Evolutionary conservation across 2,797 vertebrate genomes (phyloP), one percentile per base, ranked within the genome.

Genomic region (Chromis chromis): DNA sequence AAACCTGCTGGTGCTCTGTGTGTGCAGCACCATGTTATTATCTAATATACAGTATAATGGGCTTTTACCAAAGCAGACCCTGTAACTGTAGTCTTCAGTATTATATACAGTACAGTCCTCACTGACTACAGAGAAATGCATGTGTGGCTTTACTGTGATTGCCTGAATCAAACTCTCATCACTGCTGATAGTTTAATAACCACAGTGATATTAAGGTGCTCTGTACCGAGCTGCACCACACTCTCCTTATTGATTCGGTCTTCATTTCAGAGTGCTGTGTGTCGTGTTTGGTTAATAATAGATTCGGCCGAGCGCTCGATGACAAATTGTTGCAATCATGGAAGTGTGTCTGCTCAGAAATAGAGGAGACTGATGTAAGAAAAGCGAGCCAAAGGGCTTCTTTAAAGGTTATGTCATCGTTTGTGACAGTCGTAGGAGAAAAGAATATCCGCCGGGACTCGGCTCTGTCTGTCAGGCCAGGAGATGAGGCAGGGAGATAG

Each of bases 341-440:
- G 53, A 53, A 3, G 49, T 21, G 24, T 36, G 64, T 25, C 54
- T 62, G 31, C 52, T 74, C 46, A 25, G 55, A 85, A 86, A 85
- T 56, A 66, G 75, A 85, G 61, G 58, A 52, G 74, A 66, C 46
- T 57, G 62, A 79, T 75, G 25, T 46, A 66, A 80, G 71, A 84
- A 81, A 25, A 80, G 4, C 7, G 11, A 83, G 74, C 82, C 72
- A 73, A 84, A 73, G 74, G 81, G 81, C 76, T 81, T 19, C 44
- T 82, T 84, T 84, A 88, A 91, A 93, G 90, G 92, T 91, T 91
- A 88, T 78, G 76, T 81, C 85, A 85, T 70, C 33, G 11, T 73
- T 77, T 79, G 60, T 87, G 90, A 84, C 89, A 82, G 84, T 78
- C 25, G 55, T 62, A 75, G 81, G 78, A 86, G 78, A 86, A 85